These are phyloP conservation scores for Callocephalon fimbriatum DNA, from an alignment of 2,113 vertebrate species.

Conservation along the genomic window DNA sequence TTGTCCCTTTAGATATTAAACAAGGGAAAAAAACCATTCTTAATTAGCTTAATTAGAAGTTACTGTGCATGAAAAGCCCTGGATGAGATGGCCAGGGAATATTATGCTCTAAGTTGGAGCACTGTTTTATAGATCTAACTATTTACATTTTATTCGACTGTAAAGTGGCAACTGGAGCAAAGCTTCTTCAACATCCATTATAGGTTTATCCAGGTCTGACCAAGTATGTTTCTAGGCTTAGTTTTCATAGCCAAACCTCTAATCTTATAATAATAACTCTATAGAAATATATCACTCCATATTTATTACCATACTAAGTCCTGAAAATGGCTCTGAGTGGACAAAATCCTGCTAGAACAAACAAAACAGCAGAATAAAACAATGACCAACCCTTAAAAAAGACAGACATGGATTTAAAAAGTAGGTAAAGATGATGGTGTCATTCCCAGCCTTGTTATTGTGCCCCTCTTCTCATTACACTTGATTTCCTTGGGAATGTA, in stretches of 20 bases:
- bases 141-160: neutral
- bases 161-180: neutral
- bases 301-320: neutral
- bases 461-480: neutral
- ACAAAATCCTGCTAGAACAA: neutral
- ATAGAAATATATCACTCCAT: neutral
- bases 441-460: neutral
- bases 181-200: neutral
- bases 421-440: rapidly evolving
- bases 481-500: neutral
- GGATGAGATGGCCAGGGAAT: neutral
- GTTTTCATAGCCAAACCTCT: neutral
- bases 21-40: neutral
- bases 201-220: neutral
- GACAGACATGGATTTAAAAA: neutral
- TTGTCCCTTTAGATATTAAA: neutral
- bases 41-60: neutral
- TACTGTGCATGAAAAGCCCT: neutral
- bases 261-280: neutral
- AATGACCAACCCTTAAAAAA: neutral
- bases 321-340: neutral
- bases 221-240: neutral
- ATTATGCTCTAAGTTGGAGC: rapidly evolving
- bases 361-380: neutral
- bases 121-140: neutral